Percentiles rank a stretch among this genome's conserved stretches.
Conservation (phyloP, 2,113 vertebrate species). For the Thunnus thynnus region DNA sequence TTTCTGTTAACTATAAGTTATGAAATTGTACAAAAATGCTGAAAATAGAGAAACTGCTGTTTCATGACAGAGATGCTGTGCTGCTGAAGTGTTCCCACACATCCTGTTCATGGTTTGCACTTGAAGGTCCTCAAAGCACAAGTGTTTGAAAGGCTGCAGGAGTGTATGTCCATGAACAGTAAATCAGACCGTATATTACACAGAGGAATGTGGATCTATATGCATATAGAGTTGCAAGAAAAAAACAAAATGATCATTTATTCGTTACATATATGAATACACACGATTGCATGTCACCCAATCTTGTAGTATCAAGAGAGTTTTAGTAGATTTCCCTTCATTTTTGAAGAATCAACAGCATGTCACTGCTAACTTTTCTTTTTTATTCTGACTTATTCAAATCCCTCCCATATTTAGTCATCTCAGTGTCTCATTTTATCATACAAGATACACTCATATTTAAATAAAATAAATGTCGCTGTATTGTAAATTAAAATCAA, state of each 20-base stretch:
- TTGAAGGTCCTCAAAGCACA: conserved; percentile 46
- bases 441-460: not conserved
- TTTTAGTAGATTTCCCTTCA: not conserved
- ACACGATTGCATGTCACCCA: no score
- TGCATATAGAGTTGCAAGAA: not conserved
- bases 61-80: conserved; percentile 37
- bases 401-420: fast-evolving
- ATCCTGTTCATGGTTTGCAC: conserved; percentile 49
- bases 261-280: no score
- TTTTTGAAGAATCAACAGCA: not conserved
- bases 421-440: not conserved
- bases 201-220: not conserved
- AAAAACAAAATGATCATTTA: not conserved
- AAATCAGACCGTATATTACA: not conserved
- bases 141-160: conserved; percentile 56
- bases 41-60: conserved; percentile 53
- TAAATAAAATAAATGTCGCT: conserved; percentile 13
- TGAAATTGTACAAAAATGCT: conserved; percentile 29
- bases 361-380: not conserved
- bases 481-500: conserved; percentile 46
- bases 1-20: conserved; percentile 4
- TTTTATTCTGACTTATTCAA: not conserved
- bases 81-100: conserved; percentile 66
- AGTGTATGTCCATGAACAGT: conserved; percentile 4
- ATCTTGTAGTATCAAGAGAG: no score